Evolutionary conservation across 2,113 vertebrate genomes (phyloP).

Genomic region (Nibea albiflora): DNA sequence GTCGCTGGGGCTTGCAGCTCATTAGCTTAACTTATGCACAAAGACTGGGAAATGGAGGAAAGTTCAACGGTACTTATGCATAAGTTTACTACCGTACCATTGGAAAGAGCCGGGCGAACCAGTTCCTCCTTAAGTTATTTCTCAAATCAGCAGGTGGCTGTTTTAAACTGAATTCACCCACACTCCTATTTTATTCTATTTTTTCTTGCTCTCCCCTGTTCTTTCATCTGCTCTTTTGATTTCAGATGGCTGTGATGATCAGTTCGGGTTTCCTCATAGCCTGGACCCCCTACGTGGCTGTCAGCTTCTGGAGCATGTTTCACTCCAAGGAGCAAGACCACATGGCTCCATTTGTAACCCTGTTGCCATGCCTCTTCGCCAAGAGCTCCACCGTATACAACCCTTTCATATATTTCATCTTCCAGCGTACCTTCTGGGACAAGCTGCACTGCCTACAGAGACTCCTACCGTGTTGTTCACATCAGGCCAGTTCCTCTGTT

Average conservation of each 20-base stretch:
- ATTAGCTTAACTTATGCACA: not conserved
- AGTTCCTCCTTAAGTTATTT: not conserved
- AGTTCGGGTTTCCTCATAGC: slow-evolving; percentile 83
- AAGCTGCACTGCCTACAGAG: slow-evolving; percentile 64
- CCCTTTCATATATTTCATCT: slow-evolving; percentile 87
- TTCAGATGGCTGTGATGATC: slow-evolving; percentile 87
- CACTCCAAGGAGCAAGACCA: slow-evolving; percentile 67
- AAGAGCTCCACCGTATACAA: slow-evolving; percentile 86
- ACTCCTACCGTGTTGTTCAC: slow-evolving; percentile 23
- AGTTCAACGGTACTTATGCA: not conserved
- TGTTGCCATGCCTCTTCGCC: slow-evolving; percentile 88
- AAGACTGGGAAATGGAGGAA: not conserved
- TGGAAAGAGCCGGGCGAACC: not conserved
- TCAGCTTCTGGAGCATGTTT: slow-evolving; percentile 87
- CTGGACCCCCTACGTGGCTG: slow-evolving; percentile 84
- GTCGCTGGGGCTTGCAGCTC: not conserved
- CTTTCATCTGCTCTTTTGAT: slow-evolving; percentile 22
- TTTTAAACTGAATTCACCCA: not conserved
- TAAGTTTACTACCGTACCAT: too few species aligned
- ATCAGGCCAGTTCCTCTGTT: not conserved
- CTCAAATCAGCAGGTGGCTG: not conserved
- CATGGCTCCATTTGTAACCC: slow-evolving; percentile 76
- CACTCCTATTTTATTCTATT: not conserved
- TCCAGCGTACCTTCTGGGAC: slow-evolving; percentile 79
- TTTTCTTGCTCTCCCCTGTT: not conserved